Percentiles rank a stretch among this genome's conserved stretches.
phyloP scores from a whole-genome alignment of 2,113 vertebrate genomes.

The Cephalopholis sonnerati region DNA sequence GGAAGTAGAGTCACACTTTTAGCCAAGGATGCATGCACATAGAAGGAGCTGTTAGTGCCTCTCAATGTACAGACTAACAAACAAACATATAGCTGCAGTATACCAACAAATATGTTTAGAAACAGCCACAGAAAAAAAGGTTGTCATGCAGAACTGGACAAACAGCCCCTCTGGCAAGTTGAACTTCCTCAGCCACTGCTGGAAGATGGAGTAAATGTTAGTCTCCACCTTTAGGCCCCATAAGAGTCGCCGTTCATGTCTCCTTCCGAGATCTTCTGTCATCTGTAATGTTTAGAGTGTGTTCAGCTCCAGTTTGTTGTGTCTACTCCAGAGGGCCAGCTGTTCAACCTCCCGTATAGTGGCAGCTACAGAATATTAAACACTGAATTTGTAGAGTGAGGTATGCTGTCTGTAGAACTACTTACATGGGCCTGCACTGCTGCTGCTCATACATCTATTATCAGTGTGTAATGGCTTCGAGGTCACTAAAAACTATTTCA shows the following conservation, averaged over 20 bases:
- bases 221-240: slow-evolving; percentile 1
- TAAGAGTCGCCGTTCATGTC: not conserved
- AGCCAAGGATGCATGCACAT: not conserved
- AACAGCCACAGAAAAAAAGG: not conserved
- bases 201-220: not conserved
- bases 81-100: not conserved
- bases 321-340: slow-evolving; percentile 47
- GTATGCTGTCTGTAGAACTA: not conserved
- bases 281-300: slow-evolving; percentile 40
- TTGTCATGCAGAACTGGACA: not conserved
- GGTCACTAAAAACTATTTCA: not conserved
- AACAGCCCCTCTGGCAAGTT: not conserved
- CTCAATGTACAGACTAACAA: not conserved
- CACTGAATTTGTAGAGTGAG: slow-evolving; percentile 17
- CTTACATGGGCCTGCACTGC: slow-evolving; percentile 1
- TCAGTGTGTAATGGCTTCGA: not conserved
- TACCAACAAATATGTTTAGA: not conserved
- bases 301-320: slow-evolving; percentile 48
- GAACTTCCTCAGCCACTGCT: not conserved
- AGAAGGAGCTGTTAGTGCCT: not conserved
- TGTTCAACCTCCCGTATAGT: slow-evolving; percentile 44
- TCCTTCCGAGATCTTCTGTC: slow-evolving; percentile 38
- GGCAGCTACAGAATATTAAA: slow-evolving; percentile 56
- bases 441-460: not conserved
- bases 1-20: not conserved